Conservation (phyloP, 2,113 vertebrate genomes). For the Hiodon tergisus region DNA sequence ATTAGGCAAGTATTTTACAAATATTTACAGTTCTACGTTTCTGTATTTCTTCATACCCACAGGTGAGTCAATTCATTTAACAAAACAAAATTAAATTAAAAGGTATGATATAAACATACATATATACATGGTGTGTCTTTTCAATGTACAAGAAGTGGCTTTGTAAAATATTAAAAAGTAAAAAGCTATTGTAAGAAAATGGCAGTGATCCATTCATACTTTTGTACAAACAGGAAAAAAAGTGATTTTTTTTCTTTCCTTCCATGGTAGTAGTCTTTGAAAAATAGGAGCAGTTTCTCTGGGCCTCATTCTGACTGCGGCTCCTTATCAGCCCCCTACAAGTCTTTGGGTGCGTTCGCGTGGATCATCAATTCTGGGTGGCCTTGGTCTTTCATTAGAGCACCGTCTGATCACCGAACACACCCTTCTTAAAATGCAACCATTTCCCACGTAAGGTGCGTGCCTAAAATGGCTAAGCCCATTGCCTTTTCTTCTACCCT, state of each 20-base stretch:
- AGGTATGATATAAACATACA: slow-evolving; percentile 62
- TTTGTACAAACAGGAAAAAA: slow-evolving; percentile 68
- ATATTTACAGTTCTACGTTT: slow-evolving; percentile 64
- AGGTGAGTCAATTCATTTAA: slow-evolving; percentile 60
- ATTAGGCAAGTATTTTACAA: slow-evolving; percentile 73
- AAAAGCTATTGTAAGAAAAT: slow-evolving; percentile 84
- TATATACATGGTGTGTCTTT: slow-evolving; percentile 65
- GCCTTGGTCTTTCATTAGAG: neutral
- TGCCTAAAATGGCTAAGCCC: neutral
- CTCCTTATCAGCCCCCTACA: neutral
- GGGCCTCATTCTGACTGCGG: slow-evolving; percentile 31
- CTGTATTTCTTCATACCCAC: slow-evolving; percentile 42
- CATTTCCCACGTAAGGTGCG: neutral
- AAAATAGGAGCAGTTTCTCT: slow-evolving; percentile 35
- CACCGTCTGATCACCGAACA: neutral
- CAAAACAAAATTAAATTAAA: slow-evolving; percentile 56
- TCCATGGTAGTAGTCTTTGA: slow-evolving; percentile 52
- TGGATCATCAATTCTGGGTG: no score
- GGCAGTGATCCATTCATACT: slow-evolving; percentile 78
- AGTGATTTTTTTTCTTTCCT: slow-evolving; percentile 41
- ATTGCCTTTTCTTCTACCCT: no score
- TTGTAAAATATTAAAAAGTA: slow-evolving; percentile 77
- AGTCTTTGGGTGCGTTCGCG: neutral
- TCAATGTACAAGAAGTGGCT: slow-evolving; percentile 75
- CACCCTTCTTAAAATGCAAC: neutral